Percentiles rank a stretch among this genome's conserved stretches.
Conservation (phyloP, 1,140 invertebrate species). For the Acyrthosiphon pisum region DNA sequence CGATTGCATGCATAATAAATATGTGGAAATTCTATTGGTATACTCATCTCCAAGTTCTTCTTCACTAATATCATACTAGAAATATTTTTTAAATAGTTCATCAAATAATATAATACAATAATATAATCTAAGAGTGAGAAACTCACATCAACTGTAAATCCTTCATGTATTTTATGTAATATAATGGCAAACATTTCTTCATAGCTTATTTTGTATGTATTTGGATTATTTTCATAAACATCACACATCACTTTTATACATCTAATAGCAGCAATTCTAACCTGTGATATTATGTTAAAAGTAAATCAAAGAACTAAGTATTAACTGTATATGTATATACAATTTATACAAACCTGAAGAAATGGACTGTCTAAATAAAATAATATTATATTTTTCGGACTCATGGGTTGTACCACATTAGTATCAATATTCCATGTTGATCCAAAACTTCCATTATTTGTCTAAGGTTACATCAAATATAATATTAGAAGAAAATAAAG, state of each 20-base stretch:
- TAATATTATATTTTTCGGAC: conserved; percentile 39
- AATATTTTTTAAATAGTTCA: not conserved
- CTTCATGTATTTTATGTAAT: conserved; percentile 40
- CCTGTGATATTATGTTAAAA: conserved; percentile 2
- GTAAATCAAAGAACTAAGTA: not conserved
- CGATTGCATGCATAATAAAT: conserved; percentile 37
- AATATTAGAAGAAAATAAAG: not conserved
- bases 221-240: conserved; percentile 37
- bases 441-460: conserved; percentile 36
- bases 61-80: conserved; percentile 31
- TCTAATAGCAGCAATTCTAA: conserved; percentile 23
- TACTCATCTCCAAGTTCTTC: conserved; percentile 38
- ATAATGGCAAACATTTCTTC: conserved; percentile 47
- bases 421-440: conserved; percentile 18
- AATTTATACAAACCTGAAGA: conserved; percentile 16
- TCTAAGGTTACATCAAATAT: not conserved
- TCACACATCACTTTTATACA: conserved; percentile 33
- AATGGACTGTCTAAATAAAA: conserved; percentile 29
- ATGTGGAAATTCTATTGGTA: conserved; percentile 27
- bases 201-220: conserved; percentile 24
- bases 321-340: not conserved
- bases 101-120: not conserved
- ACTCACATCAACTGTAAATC: conserved; percentile 28
- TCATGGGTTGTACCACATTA: conserved; percentile 26
- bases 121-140: not conserved